Percentiles rank a stretch among this genome's conserved stretches.
Conservation (phyloP, 1,140 invertebrate genomes). For the Bombus sibiricus region DNA sequence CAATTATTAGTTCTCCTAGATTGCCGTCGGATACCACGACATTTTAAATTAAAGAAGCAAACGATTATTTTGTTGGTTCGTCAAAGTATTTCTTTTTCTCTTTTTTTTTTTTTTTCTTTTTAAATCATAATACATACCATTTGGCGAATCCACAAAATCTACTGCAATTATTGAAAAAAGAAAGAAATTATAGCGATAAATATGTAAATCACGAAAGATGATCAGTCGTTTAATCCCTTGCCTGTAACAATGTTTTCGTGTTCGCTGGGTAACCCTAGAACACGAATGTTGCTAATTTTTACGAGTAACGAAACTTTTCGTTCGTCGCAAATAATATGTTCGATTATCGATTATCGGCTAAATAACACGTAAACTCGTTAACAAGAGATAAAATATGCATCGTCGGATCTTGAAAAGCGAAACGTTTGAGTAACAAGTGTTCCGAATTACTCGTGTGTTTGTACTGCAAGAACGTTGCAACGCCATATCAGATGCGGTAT, state of each 20-base stretch:
- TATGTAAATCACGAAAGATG: neutral
- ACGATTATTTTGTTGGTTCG: slow-evolving; percentile 47
- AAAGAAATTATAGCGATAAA: neutral
- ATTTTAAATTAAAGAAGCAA: neutral
- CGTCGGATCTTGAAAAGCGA: neutral
- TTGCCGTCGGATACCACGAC: neutral
- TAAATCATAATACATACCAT: neutral
- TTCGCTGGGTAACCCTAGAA: too few species aligned
- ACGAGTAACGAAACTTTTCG: too few species aligned
- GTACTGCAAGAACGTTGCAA: too few species aligned
- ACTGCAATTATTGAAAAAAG: neutral
- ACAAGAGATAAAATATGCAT: neutral
- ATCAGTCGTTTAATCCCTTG: neutral
- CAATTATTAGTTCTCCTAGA: slow-evolving; percentile 19
- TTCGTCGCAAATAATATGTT: too few species aligned
- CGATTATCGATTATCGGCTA: too few species aligned
- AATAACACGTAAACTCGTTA: neutral
- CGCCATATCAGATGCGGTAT: too few species aligned
- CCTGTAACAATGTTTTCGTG: neutral
- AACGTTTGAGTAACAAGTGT: neutral
- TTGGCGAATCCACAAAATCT: slow-evolving; percentile 24
- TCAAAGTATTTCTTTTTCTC: slow-evolving; percentile 20
- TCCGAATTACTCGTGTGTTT: too few species aligned
- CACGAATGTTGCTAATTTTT: too few species aligned
- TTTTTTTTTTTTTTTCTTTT: neutral